A percentile compares a stretch with the other conserved stretches of the same genome.
These are phyloP conservation scores for Syrrhaptes paradoxus DNA, from an alignment of 2,113 vertebrate genomes.

Conservation along the genomic window DNA sequence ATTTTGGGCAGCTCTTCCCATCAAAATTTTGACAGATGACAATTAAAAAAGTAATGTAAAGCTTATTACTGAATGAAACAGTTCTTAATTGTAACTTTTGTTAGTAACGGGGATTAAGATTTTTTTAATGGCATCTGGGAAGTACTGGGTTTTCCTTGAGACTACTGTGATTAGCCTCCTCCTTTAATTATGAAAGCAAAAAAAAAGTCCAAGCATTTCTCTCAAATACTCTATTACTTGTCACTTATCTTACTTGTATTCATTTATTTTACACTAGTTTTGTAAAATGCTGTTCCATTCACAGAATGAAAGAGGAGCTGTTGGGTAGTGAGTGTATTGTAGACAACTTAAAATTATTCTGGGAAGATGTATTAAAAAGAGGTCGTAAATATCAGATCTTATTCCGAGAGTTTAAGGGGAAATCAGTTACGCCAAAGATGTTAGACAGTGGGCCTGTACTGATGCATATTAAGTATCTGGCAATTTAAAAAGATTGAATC, in stretches of 20 bases:
- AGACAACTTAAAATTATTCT: neutral
- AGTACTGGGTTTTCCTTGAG: neutral
- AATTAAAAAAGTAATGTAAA: neutral
- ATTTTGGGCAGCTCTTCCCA: neutral
- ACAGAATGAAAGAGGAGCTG: neutral
- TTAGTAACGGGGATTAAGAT: neutral
- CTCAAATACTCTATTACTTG: neutral
- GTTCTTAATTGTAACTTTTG: neutral
- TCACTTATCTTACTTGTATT: neutral
- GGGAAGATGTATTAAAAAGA: neutral
- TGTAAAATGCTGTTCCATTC: neutral
- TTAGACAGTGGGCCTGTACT: neutral
- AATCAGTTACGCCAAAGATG: neutral
- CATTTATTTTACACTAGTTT: neutral
- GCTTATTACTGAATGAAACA: neutral
- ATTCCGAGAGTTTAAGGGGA: neutral
- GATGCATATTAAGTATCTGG: neutral
- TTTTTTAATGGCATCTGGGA: neutral
- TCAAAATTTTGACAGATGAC: neutral
- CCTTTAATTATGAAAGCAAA: neutral
- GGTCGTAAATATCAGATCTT: neutral
- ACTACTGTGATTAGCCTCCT: neutral
- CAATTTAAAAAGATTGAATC: neutral
- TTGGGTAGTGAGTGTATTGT: neutral
- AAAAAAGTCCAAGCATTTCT: neutral